These are phyloP conservation scores for Amia ocellicauda DNA, from an alignment of 2,113 vertebrate species.

Conservation along the genomic window DNA sequence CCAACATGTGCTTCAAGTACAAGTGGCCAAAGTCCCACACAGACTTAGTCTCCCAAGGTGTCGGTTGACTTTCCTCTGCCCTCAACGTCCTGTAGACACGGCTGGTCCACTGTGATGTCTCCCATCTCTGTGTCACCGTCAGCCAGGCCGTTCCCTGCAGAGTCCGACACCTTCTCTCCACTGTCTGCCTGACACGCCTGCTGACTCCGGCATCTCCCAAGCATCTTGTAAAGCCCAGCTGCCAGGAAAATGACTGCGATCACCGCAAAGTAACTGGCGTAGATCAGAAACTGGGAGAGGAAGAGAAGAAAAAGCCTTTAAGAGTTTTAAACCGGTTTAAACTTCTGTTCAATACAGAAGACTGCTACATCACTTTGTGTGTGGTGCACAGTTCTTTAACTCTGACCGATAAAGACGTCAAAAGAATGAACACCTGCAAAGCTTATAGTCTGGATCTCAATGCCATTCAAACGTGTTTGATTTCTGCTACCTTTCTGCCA, in stretches of 20 bases:
- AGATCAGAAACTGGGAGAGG: constrained; percentile 81
- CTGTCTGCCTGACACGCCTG: background rate
- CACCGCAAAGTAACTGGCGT: constrained; percentile 79
- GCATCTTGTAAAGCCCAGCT: constrained; percentile 66
- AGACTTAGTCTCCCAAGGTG: too few species aligned
- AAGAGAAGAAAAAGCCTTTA: background rate
- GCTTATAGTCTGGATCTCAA: too few species aligned
- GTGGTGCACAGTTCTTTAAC: too few species aligned
- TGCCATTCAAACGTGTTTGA: too few species aligned
- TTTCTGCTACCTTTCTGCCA: too few species aligned
- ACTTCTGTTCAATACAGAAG: too few species aligned
- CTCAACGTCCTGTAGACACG: background rate
- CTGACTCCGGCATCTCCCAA: constrained; percentile 36
- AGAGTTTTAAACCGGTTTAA: too few species aligned
- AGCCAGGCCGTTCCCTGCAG: background rate
- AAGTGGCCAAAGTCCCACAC: too few species aligned
- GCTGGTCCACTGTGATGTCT: background rate
- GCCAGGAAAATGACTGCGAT: constrained; percentile 81
- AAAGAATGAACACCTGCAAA: too few species aligned
- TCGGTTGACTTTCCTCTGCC: background rate
- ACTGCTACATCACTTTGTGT: too few species aligned
- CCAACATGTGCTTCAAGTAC: too few species aligned
- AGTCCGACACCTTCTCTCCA: background rate
- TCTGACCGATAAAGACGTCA: too few species aligned
- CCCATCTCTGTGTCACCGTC: background rate